Evolutionary conservation across 2,888 invertebrate genomes (phyloP).

Genomic region (Acronicta leporina): DNA sequence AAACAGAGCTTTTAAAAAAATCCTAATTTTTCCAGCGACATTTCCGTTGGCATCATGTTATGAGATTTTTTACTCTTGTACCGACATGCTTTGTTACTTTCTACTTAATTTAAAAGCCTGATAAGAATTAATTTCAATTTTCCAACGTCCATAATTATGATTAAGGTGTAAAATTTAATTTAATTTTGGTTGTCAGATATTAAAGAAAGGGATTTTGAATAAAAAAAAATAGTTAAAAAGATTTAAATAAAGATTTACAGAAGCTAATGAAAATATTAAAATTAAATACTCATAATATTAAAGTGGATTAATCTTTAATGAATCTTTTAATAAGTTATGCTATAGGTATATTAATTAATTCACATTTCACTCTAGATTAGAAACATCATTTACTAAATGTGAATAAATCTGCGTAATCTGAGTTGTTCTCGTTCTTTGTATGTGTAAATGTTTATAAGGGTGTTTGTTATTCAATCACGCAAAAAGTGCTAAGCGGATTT

Average conservation of each 20-base stretch:
- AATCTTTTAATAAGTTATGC: too few relatives aligned
- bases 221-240: neutral
- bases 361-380: too few relatives aligned
- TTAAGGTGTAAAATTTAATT: slow-evolving; percentile 17
- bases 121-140: slow-evolving; percentile 30
- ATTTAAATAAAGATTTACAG: neutral
- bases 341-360: too few relatives aligned
- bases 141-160: slow-evolving; percentile 7
- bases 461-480: too few relatives aligned
- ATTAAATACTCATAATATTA: too few relatives aligned
- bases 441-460: too few relatives aligned
- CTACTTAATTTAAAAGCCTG: slow-evolving; percentile 32
- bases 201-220: neutral
- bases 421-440: too few relatives aligned
- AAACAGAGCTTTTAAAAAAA: slow-evolving; percentile 12
- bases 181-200: slow-evolving; percentile 4
- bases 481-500: too few relatives aligned
- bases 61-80: slow-evolving; percentile 29
- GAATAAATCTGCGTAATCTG: too few relatives aligned
- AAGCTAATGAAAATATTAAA: too few relatives aligned
- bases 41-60: slow-evolving; percentile 8
- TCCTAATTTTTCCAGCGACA: slow-evolving; percentile 10
- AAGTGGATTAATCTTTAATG: too few relatives aligned
- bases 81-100: slow-evolving; percentile 41
- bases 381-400: too few relatives aligned